phyloP scores from a whole-genome alignment of 2,888 invertebrate genomes.

The Leucophora obtusa region DNA sequence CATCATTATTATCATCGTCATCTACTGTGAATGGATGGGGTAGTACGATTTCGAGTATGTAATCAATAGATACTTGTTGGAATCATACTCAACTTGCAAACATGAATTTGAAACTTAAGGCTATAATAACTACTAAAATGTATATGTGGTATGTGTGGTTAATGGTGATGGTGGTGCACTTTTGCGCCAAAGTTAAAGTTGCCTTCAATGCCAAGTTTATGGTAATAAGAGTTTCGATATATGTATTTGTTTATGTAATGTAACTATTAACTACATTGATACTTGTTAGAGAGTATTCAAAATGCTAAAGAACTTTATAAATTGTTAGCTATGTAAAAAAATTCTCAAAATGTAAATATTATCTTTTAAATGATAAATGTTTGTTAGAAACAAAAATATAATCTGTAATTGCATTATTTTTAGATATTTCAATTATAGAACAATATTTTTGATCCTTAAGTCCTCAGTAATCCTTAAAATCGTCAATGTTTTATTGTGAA shows the following conservation, averaged over 20 bases:
- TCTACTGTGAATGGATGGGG: conserved; percentile 1
- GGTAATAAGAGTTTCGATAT: neutral
- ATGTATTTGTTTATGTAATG: neutral
- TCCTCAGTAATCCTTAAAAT: no score
- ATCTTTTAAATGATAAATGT: neutral
- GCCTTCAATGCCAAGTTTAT: neutral
- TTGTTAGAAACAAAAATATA: no score
- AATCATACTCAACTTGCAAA: conserved; percentile 30
- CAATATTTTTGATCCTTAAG: no score
- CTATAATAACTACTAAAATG: neutral
- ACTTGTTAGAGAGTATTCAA: neutral
- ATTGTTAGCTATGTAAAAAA: neutral
- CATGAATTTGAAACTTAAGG: conserved; percentile 29
- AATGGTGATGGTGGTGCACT: neutral
- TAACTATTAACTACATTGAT: neutral
- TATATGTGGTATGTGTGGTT: neutral
- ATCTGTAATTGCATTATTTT: no score
- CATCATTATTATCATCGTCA: neutral
- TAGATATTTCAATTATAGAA: no score
- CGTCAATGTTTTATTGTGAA: no score
- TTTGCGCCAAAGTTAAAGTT: neutral
- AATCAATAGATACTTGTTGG: conserved; percentile 56
- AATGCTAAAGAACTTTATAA: neutral
- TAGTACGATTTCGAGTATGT: neutral
- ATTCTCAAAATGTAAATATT: neutral